Evolutionary conservation across 2,888 invertebrate genomes (phyloP).

Genomic region (Parthenolecanium corni): DNA sequence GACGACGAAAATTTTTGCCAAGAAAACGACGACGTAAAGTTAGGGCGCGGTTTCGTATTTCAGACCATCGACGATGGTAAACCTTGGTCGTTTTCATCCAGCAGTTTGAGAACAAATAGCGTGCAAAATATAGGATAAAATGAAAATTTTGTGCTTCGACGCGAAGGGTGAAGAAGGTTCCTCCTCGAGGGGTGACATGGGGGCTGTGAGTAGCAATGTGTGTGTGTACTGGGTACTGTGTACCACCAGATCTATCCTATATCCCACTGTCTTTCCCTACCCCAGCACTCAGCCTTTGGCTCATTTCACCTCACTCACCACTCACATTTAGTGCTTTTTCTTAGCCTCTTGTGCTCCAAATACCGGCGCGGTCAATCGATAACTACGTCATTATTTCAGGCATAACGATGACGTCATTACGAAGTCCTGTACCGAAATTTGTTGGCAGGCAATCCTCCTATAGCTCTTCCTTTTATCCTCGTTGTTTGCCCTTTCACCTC

Average conservation of each 20-base stretch:
- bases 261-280: too few species aligned
- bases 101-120: background rate
- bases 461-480: background rate
- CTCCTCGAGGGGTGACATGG: background rate
- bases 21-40: slow-evolving; percentile 19
- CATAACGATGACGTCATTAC: slow-evolving; percentile 19
- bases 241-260: too few species aligned
- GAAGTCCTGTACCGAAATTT: slow-evolving; percentile 1
- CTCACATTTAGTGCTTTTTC: too few species aligned
- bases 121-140: too few species aligned
- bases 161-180: background rate
- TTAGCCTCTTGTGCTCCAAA: slow-evolving; percentile 10
- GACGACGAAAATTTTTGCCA: background rate
- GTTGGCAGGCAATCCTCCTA: background rate
- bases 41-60: slow-evolving; percentile 18
- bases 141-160: background rate
- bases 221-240: too few species aligned
- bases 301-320: too few species aligned
- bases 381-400: slow-evolving; percentile 23
- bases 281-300: too few species aligned
- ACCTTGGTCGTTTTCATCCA: slow-evolving; percentile 19
- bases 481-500: background rate
- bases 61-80: slow-evolving; percentile 10
- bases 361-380: slow-evolving; percentile 21
- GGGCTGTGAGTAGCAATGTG: background rate